Evolutionary conservation across 2,888 invertebrate species (phyloP).

Genomic region (Megamerina dolium): DNA sequence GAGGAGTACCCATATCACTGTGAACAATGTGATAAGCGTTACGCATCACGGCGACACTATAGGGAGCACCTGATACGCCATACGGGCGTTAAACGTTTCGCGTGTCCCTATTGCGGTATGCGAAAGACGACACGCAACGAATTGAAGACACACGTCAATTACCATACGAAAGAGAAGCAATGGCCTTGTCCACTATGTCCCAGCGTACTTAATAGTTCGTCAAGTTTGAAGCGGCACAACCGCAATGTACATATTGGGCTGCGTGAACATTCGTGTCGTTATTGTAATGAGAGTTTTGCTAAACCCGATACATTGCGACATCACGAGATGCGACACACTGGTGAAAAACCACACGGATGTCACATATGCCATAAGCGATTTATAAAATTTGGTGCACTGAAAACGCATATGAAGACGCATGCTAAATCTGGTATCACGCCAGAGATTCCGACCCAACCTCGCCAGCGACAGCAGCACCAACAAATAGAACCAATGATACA

Average conservation of each 20-base stretch:
- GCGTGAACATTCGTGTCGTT: conserved; percentile 20
- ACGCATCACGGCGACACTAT: conserved; percentile 20
- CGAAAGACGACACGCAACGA: too few species aligned
- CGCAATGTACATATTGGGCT: conserved; percentile 26
- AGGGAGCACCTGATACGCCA: conserved; percentile 29
- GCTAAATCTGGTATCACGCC: too few species aligned
- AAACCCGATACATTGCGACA: too few species aligned
- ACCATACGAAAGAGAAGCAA: conserved; percentile 22
- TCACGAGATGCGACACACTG: conserved; percentile 28
- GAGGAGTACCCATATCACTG: too few species aligned
- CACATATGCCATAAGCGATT: too few species aligned
- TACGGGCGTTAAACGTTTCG: conserved; percentile 24
- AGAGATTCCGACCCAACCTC: too few species aligned
- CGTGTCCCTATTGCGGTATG: conserved; percentile 32
- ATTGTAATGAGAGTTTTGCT: conserved; percentile 26
- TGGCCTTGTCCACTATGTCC: conserved; percentile 23
- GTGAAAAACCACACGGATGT: conserved; percentile 24
- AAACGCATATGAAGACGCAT: too few species aligned
- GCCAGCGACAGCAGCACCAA: too few species aligned
- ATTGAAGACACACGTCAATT: too few species aligned
- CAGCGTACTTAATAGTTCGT: conserved; percentile 21
- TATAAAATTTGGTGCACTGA: conserved; percentile 24
- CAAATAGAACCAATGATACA: too few species aligned
- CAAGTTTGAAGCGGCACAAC: conserved; percentile 24
- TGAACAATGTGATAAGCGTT: conserved; percentile 29